Evolutionary conservation across 2,888 invertebrate genomes (phyloP), one percentile per base, ranked within the genome.

Genomic region (Scelioninae gen. 2): DNA sequence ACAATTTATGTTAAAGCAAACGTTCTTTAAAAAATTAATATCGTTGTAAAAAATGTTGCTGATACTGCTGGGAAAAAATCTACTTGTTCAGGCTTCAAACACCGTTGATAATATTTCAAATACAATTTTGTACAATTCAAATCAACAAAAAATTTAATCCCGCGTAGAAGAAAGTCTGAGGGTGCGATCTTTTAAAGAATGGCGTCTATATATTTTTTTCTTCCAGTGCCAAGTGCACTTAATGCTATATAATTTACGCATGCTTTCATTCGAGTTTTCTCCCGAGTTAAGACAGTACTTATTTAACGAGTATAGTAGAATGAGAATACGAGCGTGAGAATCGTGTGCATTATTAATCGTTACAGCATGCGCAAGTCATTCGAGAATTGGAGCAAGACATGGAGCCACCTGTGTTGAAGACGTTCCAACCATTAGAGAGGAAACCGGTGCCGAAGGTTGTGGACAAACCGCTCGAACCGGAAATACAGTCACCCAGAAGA

Each of bases 341-440:
- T 77, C 60, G 37, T 65, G 69, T 58, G 25, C 71, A 55, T 76
- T 71, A 73, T 71, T 67, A 72, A 73, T 72, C 37, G 57, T 71
- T 77, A 69, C 76, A 85, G 84, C 84, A 85, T 73, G 81, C 79
- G 41, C 85, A 85, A 78, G 82, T 84, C 61, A 83, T 85, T 76
- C 83, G 85, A 25, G 86, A 85, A 78, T 75, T 85, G 73, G 86
- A 85, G 73, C 84, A 85, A 69, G 85, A 85, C 77, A 81, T 84
- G 72, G 84, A 85, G 75, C 78, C 82, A 31, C 85, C 86, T 64
- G 83, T 86, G 60, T 73, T 86, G 63, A 86, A 85, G 77, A 86
- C 86, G 58, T 86, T 86, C 81, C 86, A 86, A 64, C 86, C 86
- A 31, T 79, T 86, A 48, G 85, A 86, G 76, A 81, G 85, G 76